Evolutionary conservation across 1,140 invertebrate species (phyloP).

Genomic region (Babylonia areolata): DNA sequence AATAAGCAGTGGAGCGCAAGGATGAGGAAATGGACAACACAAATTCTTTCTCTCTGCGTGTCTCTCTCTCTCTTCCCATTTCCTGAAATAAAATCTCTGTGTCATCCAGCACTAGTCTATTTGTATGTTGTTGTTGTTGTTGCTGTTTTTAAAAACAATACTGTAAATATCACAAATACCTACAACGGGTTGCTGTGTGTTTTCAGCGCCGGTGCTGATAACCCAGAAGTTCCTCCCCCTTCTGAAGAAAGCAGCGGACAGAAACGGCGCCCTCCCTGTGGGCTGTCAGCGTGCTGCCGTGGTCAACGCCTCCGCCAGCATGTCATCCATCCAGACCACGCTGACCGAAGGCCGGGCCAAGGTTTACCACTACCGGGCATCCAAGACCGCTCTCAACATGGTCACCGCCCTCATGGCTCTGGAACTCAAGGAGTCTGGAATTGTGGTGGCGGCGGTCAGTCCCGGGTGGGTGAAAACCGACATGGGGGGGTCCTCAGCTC

Average conservation of each 20-base stretch:
- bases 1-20: no score
- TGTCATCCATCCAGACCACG: not conserved
- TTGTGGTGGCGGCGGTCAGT: conserved; percentile 86
- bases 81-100: no score
- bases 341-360: not conserved
- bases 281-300: conserved; percentile 15
- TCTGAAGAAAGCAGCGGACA: conserved; percentile 8
- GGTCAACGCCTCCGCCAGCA: not conserved
- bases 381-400: conserved; percentile 87
- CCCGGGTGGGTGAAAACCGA: conserved; percentile 94
- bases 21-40: no score
- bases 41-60: no score
- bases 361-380: conserved; percentile 41
- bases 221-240: conserved; percentile 27
- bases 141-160: no score
- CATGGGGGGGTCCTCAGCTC: conserved; percentile 88
- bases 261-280: not conserved
- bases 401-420: conserved; percentile 89
- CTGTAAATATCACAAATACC: no score
- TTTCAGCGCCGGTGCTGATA: not conserved
- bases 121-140: no score
- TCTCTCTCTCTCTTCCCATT: no score
- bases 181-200: no score
- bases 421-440: conserved; percentile 86
- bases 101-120: no score